These are phyloP conservation scores for Bothrops jararaca DNA, from an alignment of 2,113 vertebrate species.

Conservation along the genomic window DNA sequence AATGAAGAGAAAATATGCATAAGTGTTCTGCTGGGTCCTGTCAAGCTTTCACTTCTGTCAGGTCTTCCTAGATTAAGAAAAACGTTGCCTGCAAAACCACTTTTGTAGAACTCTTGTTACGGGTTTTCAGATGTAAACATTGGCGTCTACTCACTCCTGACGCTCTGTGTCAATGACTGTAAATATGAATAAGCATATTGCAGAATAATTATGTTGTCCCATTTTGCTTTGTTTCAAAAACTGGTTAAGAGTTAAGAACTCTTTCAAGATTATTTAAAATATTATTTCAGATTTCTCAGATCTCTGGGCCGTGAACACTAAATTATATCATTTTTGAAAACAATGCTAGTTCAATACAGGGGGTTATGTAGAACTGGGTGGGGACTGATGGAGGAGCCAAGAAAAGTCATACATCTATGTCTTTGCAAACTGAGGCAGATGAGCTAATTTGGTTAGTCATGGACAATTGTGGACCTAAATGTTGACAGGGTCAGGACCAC, in stretches of 20 bases:
- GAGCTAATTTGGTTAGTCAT: accelerated
- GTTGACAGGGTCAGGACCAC: not conserved
- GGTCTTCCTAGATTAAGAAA: accelerated
- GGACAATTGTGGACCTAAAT: not conserved
- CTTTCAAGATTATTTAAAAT: not conserved
- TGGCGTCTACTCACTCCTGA: not conserved
- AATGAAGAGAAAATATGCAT: not conserved
- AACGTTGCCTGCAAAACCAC: not conserved
- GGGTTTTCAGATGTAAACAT: not conserved
- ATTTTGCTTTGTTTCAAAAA: not conserved
- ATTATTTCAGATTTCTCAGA: not conserved
- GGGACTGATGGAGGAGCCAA: not conserved
- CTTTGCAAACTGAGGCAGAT: slow-evolving; percentile 2
- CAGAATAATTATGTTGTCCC: not conserved
- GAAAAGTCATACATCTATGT: not conserved
- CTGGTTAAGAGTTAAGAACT: not conserved
- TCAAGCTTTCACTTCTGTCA: not conserved
- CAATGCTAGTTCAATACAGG: not conserved
- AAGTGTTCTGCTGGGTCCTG: not conserved
- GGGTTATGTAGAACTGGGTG: not conserved
- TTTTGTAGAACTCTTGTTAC: not conserved
- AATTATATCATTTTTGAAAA: not conserved
- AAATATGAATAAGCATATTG: not conserved
- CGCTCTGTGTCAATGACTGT: not conserved
- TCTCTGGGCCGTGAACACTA: not conserved